These are phyloP conservation scores for Aplocera efformata DNA, from an alignment of 2,888 invertebrate species.

Conservation along the genomic window DNA sequence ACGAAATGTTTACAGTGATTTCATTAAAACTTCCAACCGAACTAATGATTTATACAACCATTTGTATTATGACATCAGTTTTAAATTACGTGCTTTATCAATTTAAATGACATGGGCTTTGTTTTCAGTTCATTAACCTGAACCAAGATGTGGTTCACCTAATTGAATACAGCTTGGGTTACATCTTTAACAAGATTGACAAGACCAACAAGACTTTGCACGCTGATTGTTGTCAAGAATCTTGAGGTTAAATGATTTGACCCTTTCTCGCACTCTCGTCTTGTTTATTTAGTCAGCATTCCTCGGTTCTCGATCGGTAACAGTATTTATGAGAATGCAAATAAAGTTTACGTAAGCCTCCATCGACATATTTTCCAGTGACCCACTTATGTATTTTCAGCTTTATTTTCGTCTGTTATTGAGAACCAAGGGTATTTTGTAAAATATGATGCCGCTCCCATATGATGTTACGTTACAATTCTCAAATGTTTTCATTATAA, in stretches of 20 bases:
- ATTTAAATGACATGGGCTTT: constrained; percentile 28
- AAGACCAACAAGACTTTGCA: constrained; percentile 70
- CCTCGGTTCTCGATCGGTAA: constrained; percentile 27
- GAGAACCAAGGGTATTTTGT: constrained; percentile 31
- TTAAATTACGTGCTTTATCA: constrained; percentile 28
- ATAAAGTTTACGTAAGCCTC: constrained; percentile 40
- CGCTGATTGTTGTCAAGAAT: constrained; percentile 73
- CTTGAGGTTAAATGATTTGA: constrained; percentile 69
- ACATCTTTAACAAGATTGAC: constrained; percentile 57
- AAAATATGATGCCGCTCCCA: constrained; percentile 29
- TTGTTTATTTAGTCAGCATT: constrained; percentile 31
- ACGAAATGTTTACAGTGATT: constrained; percentile 48
- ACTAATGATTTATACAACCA: constrained; percentile 37
- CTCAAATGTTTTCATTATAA: constrained; percentile 56
- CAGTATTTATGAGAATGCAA: constrained; percentile 44
- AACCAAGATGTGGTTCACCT: constrained; percentile 51
- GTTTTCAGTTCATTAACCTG: constrained; percentile 36
- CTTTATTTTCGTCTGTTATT: constrained; percentile 27
- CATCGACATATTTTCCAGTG: constrained; percentile 35
- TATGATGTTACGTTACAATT: constrained; percentile 37
- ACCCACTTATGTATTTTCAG: constrained; percentile 20
- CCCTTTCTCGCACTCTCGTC: constrained; percentile 45
- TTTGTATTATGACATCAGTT: constrained; percentile 43
- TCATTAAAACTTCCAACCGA: constrained; percentile 52
- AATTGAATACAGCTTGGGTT: constrained; percentile 67